These are phyloP conservation scores for Heteromyza rotundicornis DNA, from an alignment of 2,888 invertebrate species.

Conservation along the genomic window DNA sequence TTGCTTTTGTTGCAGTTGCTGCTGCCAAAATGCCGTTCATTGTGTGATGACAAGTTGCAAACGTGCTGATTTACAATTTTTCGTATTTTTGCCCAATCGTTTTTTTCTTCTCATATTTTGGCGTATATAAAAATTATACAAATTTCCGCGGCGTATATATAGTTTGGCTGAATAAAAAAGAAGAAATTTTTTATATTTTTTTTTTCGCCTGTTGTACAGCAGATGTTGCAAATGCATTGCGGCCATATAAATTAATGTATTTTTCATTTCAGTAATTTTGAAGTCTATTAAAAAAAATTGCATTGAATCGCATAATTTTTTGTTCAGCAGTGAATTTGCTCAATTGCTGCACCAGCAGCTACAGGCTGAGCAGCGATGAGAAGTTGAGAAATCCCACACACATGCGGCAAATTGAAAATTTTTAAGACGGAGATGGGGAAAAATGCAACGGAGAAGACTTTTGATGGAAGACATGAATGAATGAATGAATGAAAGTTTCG, in stretches of 20 bases:
- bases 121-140: not conserved
- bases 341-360: not conserved
- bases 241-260: slow-evolving; percentile 3
- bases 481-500: too few species aligned
- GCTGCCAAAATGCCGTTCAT: not conserved
- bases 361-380: not conserved
- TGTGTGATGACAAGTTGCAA: slow-evolving; percentile 4
- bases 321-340: not conserved
- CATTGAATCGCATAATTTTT: slow-evolving; percentile 1
- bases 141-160: not conserved
- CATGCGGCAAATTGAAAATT: not conserved
- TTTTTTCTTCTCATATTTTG: slow-evolving; percentile 4
- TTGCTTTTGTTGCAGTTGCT: slow-evolving; percentile 7
- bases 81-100: not conserved
- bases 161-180: not conserved
- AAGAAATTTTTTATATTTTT: too few species aligned
- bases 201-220: too few species aligned
- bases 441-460: too few species aligned
- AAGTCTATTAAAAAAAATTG: not conserved
- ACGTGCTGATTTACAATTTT: slow-evolving; percentile 6
- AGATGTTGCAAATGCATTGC: slow-evolving; percentile 4
- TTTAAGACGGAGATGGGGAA: not conserved
- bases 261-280: not conserved
- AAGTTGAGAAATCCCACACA: slow-evolving; percentile 5
- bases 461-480: too few species aligned